Evolutionary conservation across 1,140 invertebrate genomes (phyloP).

Genomic region (Caerostris darwini): DNA sequence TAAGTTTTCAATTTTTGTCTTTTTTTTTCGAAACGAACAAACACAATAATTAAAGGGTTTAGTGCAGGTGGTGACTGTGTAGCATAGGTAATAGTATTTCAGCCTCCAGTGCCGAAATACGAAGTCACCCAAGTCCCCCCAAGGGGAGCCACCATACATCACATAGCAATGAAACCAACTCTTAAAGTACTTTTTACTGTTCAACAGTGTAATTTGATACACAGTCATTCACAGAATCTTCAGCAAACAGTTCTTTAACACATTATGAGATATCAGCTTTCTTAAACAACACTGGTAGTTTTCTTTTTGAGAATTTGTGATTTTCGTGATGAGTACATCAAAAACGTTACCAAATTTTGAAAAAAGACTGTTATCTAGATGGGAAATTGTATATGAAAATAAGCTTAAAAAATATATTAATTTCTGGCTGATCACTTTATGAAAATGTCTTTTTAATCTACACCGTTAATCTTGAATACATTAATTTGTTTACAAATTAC

Average conservation of each 20-base stretch:
- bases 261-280: constrained; percentile 1
- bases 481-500: constrained; percentile 7
- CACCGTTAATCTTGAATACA: neutral
- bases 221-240: constrained; percentile 22
- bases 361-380: constrained; percentile 41
- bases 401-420: neutral
- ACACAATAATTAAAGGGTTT: constrained; percentile 75
- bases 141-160: constrained; percentile 42
- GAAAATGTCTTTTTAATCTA: constrained; percentile 3
- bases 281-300: neutral
- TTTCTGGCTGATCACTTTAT: neutral
- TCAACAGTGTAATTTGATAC: constrained; percentile 29
- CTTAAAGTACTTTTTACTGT: constrained; percentile 48
- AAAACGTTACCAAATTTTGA: constrained; percentile 2
- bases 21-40: constrained; percentile 47
- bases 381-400: neutral
- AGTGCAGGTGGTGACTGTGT: constrained; percentile 77
- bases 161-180: constrained; percentile 38
- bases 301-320: constrained; percentile 21
- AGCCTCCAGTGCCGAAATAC: constrained; percentile 39
- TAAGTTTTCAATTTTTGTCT: constrained; percentile 73
- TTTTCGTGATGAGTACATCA: constrained; percentile 51
- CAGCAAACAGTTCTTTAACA: constrained; percentile 36
- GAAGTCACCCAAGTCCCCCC: constrained; percentile 77
- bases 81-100: constrained; percentile 73